Evolutionary conservation across 1,140 invertebrate species (phyloP).

Genomic region (Rhagoletis zephyria): DNA sequence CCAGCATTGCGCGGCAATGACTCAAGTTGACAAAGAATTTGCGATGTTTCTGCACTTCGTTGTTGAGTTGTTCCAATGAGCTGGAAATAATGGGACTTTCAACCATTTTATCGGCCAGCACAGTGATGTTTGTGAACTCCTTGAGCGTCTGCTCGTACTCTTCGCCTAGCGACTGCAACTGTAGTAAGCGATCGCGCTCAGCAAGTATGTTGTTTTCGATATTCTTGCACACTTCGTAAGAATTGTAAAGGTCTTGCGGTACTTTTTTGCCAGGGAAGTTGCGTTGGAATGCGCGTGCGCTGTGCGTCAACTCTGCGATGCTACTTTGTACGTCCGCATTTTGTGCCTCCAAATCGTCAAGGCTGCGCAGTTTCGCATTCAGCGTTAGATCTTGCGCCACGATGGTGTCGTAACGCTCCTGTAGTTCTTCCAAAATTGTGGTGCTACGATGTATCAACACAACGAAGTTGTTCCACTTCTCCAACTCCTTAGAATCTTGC

Average conservation of each 20-base stretch:
- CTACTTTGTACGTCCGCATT: slow-evolving; percentile 66
- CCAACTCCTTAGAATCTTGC: slow-evolving; percentile 77
- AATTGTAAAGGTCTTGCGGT: slow-evolving; percentile 78
- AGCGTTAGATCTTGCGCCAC: slow-evolving; percentile 65
- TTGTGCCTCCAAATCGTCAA: slow-evolving; percentile 68
- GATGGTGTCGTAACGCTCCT: slow-evolving; percentile 64
- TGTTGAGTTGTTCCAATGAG: slow-evolving; percentile 83
- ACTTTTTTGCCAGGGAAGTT: slow-evolving; percentile 80
- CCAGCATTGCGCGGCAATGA: slow-evolving; percentile 86
- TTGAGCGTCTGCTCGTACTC: slow-evolving; percentile 90
- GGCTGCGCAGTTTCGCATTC: slow-evolving; percentile 65
- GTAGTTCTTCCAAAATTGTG: slow-evolving; percentile 61
- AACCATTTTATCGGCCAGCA: slow-evolving; percentile 84
- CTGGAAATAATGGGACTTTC: slow-evolving; percentile 83
- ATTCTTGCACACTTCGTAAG: slow-evolving; percentile 79
- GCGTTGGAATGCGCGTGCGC: slow-evolving; percentile 76
- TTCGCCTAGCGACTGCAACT: slow-evolving; percentile 82
- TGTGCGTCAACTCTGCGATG: slow-evolving; percentile 73
- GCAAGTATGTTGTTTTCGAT: slow-evolving; percentile 80
- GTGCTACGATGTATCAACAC: slow-evolving; percentile 60
- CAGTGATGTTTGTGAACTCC: slow-evolving; percentile 87
- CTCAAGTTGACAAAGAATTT: slow-evolving; percentile 91
- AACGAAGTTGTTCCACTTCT: slow-evolving; percentile 81
- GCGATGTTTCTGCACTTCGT: slow-evolving; percentile 89
- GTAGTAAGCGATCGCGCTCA: slow-evolving; percentile 83